A percentile compares a stretch with the other conserved stretches of the same genome.
phyloP scores from a whole-genome alignment of 2,113 vertebrate species.

The Psilopogon haemacephalus region DNA sequence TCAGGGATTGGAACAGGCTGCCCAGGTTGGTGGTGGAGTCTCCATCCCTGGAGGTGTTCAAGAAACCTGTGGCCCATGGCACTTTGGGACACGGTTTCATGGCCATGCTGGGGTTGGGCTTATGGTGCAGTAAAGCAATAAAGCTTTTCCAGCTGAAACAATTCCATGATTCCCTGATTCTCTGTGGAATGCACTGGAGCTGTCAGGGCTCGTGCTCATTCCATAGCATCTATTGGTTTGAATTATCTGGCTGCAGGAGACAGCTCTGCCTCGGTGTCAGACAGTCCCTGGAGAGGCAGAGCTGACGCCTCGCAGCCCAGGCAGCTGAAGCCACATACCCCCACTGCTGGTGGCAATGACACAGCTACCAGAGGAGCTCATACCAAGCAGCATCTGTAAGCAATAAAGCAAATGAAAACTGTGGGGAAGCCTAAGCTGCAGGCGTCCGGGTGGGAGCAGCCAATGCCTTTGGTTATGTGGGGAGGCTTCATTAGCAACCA shows the following conservation, averaged over 20 bases:
- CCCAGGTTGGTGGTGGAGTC: too few species aligned
- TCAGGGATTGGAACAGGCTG: too few species aligned
- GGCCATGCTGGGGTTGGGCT: too few species aligned
- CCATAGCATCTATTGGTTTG: neutral
- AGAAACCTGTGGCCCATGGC: too few species aligned
- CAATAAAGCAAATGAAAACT: conserved; percentile 61
- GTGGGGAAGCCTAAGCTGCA: neutral
- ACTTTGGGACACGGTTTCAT: too few species aligned
- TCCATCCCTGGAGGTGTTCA: too few species aligned
- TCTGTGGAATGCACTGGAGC: neutral
- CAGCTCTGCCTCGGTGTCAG: conserved; percentile 73
- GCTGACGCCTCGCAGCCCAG: conserved; percentile 80
- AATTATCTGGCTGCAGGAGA: conserved; percentile 71
- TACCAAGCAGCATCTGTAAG: conserved; percentile 80
- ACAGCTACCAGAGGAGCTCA: conserved; percentile 72
- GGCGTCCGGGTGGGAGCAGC: conserved; percentile 22
- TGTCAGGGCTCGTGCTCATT: neutral
- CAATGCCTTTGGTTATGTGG: neutral
- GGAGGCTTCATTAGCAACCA: neutral
- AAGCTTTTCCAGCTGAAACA: too few species aligned
- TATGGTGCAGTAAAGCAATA: too few species aligned
- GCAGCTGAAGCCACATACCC: conserved; percentile 73
- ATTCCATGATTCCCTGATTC: too few species aligned
- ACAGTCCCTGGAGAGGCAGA: conserved; percentile 72
- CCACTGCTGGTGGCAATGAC: conserved; percentile 74